A percentile compares a stretch with the other conserved stretches of the same genome.
Evolutionary conservation across 2,888 invertebrate genomes (phyloP).

Genomic region (Parasteatoda lunata): DNA sequence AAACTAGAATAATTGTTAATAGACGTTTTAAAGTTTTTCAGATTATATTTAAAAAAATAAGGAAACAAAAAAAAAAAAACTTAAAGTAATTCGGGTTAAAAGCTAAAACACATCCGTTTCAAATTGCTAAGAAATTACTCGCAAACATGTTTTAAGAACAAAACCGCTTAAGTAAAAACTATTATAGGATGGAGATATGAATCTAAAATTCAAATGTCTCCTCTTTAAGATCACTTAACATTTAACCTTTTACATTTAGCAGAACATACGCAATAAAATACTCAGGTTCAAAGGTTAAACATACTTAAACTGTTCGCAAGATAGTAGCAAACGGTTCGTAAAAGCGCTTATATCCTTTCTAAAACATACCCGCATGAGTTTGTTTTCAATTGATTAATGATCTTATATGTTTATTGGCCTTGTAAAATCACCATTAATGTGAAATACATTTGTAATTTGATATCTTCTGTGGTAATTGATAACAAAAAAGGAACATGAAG

Average conservation of each 20-base stretch:
- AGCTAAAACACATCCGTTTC: no score
- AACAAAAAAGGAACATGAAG: no score
- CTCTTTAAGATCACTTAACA: conserved; percentile 11
- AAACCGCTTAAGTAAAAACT: no score
- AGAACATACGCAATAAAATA: neutral
- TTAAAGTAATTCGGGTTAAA: no score
- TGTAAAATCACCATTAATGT: neutral
- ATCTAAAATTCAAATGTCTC: neutral
- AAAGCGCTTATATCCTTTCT: neutral
- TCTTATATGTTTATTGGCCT: conserved; percentile 12
- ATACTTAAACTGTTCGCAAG: conserved; percentile 50
- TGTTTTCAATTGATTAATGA: conserved; percentile 41
- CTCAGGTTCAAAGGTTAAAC: conserved; percentile 47
- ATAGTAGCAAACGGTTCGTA: conserved; percentile 38
- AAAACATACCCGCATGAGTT: conserved; percentile 53
- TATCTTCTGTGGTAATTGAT: no score
- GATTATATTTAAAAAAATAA: no score
- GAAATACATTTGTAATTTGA: no score
- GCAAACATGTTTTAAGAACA: no score
- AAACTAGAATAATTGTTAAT: no score
- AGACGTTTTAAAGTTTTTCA: no score
- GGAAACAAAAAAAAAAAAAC: no score
- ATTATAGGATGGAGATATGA: neutral
- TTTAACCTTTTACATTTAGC: conserved; percentile 28
- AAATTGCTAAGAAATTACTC: no score